Conservation (phyloP, 2,797 vertebrate species). For the Chlorospingus flavigularis region DNA sequence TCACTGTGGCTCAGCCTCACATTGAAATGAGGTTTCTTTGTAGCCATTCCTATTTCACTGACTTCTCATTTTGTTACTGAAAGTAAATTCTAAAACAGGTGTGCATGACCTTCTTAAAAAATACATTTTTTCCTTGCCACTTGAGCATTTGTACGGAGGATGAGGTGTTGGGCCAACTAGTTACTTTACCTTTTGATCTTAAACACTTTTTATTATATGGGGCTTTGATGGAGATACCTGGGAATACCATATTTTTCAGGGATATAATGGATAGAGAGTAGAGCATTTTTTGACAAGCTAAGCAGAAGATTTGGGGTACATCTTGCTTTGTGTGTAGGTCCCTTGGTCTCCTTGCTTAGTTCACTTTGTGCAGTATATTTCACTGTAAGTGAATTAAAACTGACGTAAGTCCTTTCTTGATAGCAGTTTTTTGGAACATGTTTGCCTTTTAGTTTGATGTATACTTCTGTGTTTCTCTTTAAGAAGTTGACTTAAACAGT, state of each 20-base stretch:
- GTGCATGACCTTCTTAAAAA: not conserved
- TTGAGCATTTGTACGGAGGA: not conserved
- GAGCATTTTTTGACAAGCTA: not conserved
- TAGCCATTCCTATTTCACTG: not conserved
- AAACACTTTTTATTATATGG: not conserved
- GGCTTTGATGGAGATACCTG: not conserved
- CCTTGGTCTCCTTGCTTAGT: not conserved
- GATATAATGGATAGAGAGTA: not conserved
- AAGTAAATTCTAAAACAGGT: not conserved
- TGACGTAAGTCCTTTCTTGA: not conserved
- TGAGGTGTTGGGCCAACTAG: not conserved
- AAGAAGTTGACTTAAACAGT: not conserved
- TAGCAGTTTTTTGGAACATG: not conserved
- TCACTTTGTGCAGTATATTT: not conserved
- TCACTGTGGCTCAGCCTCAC: not conserved
- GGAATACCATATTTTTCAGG: not conserved
- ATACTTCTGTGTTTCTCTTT: not conserved
- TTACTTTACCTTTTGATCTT: not conserved
- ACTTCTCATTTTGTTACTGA: not conserved
- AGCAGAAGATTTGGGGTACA: not conserved
- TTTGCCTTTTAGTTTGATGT: not conserved
- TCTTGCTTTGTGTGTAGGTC: not conserved
- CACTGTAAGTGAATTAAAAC: not conserved
- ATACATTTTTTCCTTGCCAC: fast-evolving
- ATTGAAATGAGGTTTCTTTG: not conserved